phyloP scores from a whole-genome alignment of 2,888 invertebrate genomes.

The Drosophila mimetica region DNA sequence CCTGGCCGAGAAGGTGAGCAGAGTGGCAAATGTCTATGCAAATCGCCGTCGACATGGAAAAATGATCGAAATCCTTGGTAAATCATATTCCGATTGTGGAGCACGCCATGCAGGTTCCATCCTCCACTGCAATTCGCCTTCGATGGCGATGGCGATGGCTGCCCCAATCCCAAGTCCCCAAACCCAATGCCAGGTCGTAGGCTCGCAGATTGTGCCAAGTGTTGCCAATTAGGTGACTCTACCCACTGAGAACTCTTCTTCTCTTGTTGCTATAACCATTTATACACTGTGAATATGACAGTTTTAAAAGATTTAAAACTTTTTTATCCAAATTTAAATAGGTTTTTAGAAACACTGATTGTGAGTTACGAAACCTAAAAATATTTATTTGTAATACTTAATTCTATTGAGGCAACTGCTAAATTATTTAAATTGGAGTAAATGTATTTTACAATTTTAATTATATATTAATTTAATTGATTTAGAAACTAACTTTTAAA shows the following conservation, averaged over 20 bases:
- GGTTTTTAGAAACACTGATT: too few relatives aligned
- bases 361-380: too few relatives aligned
- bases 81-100: conserved; percentile 74
- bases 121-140: conserved; percentile 26
- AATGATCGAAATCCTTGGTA: conserved; percentile 76
- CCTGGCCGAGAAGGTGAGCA: conserved; percentile 55
- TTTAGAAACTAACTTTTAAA: too few relatives aligned
- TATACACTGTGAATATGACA: not conserved
- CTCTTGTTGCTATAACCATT: conserved; percentile 22
- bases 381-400: too few relatives aligned
- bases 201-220: conserved; percentile 54
- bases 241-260: conserved; percentile 28
- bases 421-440: too few relatives aligned
- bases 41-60: conserved; percentile 61
- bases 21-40: conserved; percentile 47
- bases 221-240: conserved; percentile 66
- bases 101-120: conserved; percentile 59
- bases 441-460: too few relatives aligned
- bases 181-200: conserved; percentile 40
- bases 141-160: conserved; percentile 21
- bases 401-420: too few relatives aligned
- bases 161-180: conserved; percentile 32
- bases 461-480: too few relatives aligned
- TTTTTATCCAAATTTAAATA: too few relatives aligned
- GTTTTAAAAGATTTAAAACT: too few relatives aligned